phyloP scores from a whole-genome alignment of 2,797 vertebrate genomes.

The Fundulus diaphanus region DNA sequence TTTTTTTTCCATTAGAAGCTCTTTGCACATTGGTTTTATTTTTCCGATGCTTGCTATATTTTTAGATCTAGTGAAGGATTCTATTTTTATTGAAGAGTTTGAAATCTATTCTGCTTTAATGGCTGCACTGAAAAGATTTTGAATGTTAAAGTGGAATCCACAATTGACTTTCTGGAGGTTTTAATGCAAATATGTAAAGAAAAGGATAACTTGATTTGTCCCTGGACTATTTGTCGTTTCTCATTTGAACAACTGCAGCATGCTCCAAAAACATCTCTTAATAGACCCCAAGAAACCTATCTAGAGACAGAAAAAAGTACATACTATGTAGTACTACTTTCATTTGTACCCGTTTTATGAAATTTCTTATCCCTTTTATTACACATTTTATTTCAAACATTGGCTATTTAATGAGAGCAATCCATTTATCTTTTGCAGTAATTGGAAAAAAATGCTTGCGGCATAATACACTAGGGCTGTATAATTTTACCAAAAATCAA shows the following conservation, averaged over 20 bases:
- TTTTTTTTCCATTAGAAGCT: background rate
- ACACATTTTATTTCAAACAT: no score
- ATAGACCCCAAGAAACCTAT: no score
- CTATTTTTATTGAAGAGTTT: conserved; percentile 28
- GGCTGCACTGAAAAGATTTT: conserved; percentile 15
- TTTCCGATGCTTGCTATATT: conserved; percentile 15
- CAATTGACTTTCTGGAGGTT: background rate
- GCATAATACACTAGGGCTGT: no score
- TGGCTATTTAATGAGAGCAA: no score
- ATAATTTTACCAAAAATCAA: no score
- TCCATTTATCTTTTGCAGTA: no score
- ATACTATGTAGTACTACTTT: no score
- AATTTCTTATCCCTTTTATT: no score
- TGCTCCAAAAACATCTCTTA: background rate
- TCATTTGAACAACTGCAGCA: conserved; percentile 23
- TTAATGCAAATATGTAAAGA: conserved; percentile 27
- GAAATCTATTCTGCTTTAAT: conserved; percentile 32
- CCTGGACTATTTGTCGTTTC: conserved; percentile 34
- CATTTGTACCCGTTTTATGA: no score
- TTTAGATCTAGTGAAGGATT: conserved; percentile 24
- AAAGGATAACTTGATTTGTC: conserved; percentile 29
- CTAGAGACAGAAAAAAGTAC: no score
- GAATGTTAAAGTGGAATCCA: background rate
- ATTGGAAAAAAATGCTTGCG: no score
- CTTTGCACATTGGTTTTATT: background rate